These are phyloP conservation scores for Semicossyphus pulcher DNA, from an alignment of 2,113 vertebrate genomes.

Conservation along the genomic window DNA sequence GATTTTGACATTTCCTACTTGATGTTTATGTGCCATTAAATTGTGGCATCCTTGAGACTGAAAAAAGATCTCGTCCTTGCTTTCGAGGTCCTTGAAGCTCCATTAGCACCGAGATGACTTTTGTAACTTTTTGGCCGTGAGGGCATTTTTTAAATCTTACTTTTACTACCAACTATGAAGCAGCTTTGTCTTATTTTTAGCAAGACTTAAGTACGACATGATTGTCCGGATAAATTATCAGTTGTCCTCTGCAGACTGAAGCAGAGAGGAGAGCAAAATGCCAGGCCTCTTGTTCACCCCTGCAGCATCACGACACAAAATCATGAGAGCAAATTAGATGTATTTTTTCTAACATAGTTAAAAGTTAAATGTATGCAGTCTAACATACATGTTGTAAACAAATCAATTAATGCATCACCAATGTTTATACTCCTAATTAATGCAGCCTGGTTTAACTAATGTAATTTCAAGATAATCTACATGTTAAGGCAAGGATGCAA, in stretches of 20 bases:
- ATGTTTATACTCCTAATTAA: too few relatives aligned
- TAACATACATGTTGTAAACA: neutral
- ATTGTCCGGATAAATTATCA: slow-evolving; percentile 17
- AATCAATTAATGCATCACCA: neutral
- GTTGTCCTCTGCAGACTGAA: slow-evolving; percentile 6
- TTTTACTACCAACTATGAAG: neutral
- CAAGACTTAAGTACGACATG: neutral
- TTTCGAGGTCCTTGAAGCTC: slow-evolving; percentile 31
- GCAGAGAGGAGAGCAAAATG: slow-evolving; percentile 23
- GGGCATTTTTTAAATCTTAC: slow-evolving; percentile 16
- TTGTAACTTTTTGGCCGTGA: slow-evolving; percentile 23
- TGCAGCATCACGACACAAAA: slow-evolving; percentile 4
- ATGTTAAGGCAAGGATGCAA: neutral
- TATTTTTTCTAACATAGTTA: neutral
- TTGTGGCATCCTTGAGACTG: slow-evolving; percentile 11
- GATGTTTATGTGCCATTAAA: slow-evolving; percentile 45
- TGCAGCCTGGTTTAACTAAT: neutral
- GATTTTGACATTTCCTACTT: slow-evolving; percentile 12
- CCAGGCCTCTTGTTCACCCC: slow-evolving; percentile 49
- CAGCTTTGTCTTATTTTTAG: slow-evolving; percentile 1
- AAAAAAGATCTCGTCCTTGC: slow-evolving; percentile 11
- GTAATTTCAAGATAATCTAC: neutral
- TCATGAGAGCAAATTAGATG: neutral
- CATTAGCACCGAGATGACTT: slow-evolving; percentile 31
- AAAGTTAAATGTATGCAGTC: neutral